These are phyloP conservation scores for Anoura caudifer DNA, from an alignment of 2,113 vertebrate genomes.

Conservation along the genomic window DNA sequence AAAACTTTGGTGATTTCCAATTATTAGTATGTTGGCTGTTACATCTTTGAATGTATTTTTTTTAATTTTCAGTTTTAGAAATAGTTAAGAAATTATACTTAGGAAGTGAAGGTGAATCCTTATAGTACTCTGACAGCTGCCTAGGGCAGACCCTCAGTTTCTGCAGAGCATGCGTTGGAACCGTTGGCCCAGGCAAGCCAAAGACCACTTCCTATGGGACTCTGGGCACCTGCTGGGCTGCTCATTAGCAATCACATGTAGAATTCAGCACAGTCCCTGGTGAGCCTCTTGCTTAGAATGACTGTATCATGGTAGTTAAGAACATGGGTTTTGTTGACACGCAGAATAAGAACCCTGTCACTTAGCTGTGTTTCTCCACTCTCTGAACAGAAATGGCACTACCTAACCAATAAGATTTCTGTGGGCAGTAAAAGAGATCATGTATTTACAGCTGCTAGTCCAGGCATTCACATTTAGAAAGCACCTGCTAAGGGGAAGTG, in stretches of 20 bases:
- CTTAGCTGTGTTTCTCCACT: neutral
- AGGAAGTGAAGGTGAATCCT: neutral
- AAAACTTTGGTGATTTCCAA: neutral
- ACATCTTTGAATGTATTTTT: neutral
- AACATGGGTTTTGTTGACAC: neutral
- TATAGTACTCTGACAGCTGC: accelerated
- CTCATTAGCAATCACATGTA: neutral
- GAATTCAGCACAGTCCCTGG: neutral
- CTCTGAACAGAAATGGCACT: neutral
- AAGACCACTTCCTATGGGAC: neutral
- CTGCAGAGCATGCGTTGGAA: neutral
- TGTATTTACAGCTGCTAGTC: neutral
- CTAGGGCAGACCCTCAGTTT: neutral
- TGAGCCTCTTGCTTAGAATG: neutral
- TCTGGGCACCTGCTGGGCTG: neutral
- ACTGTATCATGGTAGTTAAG: neutral
- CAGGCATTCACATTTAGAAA: neutral
- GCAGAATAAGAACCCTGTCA: neutral
- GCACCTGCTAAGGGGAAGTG: neutral
- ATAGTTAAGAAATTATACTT: neutral
- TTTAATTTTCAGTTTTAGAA: neutral
- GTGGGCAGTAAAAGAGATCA: neutral
- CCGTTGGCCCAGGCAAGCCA: neutral
- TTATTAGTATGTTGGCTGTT: neutral
- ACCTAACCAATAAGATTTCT: neutral